These are phyloP conservation scores for Phasia obesa DNA, from an alignment of 2,888 invertebrate genomes.

Conservation along the genomic window DNA sequence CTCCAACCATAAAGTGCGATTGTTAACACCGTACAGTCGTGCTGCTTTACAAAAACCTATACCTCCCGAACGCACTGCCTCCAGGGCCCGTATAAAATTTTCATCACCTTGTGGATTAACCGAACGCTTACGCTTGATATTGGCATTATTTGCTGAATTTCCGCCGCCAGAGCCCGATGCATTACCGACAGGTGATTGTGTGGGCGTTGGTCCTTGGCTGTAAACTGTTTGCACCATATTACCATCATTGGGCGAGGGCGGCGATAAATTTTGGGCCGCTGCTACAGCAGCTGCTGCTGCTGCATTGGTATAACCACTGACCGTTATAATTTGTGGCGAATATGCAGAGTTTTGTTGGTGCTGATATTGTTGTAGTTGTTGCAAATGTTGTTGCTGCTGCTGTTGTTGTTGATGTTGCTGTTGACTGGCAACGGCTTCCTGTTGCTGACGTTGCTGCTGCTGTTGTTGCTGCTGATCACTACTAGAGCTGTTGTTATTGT, in stretches of 20 bases:
- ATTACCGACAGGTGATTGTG: constrained; percentile 82
- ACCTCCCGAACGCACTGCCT: constrained; percentile 91
- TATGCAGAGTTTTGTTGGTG: constrained; percentile 77
- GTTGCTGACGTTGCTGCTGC: constrained; percentile 74
- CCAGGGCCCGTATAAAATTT: constrained; percentile 91
- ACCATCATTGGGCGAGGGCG: constrained; percentile 85
- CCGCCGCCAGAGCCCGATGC: constrained; percentile 74
- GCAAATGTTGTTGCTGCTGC: constrained; percentile 77
- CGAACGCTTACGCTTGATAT: constrained; percentile 87
- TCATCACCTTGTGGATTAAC: constrained; percentile 92
- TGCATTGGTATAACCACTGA: constrained; percentile 80
- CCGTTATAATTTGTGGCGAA: constrained; percentile 82
- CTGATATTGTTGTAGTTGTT: constrained; percentile 75
- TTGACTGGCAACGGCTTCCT: constrained; percentile 66
- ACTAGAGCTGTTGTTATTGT: constrained; percentile 79
- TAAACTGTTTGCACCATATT: constrained; percentile 84
- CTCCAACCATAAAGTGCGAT: constrained; percentile 92
- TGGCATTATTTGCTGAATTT: constrained; percentile 73
- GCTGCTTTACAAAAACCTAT: constrained; percentile 94
- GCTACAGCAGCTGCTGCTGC: constrained; percentile 71
- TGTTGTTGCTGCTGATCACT: constrained; percentile 74
- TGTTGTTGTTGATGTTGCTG: constrained; percentile 76
- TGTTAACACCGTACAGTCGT: constrained; percentile 92
- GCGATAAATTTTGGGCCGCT: constrained; percentile 83
- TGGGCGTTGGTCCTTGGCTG: constrained; percentile 83